Percentiles rank a stretch among this genome's conserved stretches.
Conservation (phyloP, 2,888 invertebrate species). For the Pterobdella sp. region DNA sequence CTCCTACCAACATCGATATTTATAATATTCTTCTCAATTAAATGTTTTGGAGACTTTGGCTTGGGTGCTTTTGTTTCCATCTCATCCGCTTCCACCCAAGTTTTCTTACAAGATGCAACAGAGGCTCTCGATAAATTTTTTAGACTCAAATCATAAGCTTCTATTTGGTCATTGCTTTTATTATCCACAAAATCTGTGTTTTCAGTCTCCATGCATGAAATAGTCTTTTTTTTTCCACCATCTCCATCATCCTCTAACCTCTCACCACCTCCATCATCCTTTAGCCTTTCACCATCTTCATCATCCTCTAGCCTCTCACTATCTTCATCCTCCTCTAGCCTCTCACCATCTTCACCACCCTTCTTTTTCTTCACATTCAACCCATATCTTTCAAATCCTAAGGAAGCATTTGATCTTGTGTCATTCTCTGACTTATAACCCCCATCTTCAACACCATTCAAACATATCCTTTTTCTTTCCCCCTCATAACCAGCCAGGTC, state of each 20-base stretch:
- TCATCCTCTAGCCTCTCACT: neutral
- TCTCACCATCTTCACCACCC: neutral
- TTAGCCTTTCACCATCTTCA: neutral
- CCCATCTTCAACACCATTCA: neutral
- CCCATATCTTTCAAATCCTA: neutral
- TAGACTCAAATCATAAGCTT: neutral
- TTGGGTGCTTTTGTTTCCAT: neutral
- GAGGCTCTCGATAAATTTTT: neutral
- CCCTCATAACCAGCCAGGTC: neutral
- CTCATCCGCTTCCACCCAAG: neutral
- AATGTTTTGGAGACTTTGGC: neutral
- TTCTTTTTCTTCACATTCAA: constrained; percentile 3
- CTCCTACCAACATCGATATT: neutral
- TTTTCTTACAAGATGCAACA: neutral
- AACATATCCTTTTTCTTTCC: neutral
- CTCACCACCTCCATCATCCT: constrained; percentile 8
- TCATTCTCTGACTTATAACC: neutral
- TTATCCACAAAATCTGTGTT: neutral
- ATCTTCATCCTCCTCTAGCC: neutral
- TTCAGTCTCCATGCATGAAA: neutral
- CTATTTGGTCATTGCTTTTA: neutral
- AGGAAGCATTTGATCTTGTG: neutral
- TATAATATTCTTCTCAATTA: neutral
- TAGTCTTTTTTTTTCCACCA: neutral
- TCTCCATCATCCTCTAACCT: neutral